Evolutionary conservation across 2,888 invertebrate species (phyloP).

Genomic region (Epiblema foenella): DNA sequence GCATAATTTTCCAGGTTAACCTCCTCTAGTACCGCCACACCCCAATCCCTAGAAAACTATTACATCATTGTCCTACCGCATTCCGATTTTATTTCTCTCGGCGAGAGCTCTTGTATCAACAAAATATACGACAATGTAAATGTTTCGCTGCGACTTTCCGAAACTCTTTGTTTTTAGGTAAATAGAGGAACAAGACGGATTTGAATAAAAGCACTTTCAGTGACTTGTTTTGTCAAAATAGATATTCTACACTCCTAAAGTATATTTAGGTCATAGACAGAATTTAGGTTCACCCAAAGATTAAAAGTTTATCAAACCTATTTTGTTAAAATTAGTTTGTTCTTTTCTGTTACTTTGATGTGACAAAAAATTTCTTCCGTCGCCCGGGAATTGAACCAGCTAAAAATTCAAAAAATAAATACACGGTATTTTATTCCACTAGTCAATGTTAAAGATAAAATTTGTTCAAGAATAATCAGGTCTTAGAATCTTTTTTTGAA

Average conservation of each 20-base stretch:
- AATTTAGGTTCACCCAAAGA: no score
- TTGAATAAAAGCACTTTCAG: constrained; percentile 31
- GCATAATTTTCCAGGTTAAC: constrained; percentile 33
- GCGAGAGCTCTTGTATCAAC: constrained; percentile 45
- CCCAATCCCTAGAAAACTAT: constrained; percentile 68
- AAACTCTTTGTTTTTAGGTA: constrained; percentile 44
- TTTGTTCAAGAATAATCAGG: no score
- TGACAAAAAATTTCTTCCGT: no score
- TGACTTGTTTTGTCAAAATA: constrained; percentile 10
- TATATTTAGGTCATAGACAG: neutral
- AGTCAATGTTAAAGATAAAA: no score
- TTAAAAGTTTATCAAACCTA: no score
- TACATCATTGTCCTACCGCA: constrained; percentile 67
- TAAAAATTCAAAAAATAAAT: no score
- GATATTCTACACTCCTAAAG: neutral
- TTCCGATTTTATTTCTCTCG: constrained; percentile 59
- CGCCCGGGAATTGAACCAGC: no score
- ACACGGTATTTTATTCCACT: no score
- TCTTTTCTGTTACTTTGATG: no score
- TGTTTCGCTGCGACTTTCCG: constrained; percentile 39
- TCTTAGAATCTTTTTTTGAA: no score
- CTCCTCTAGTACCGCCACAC: constrained; percentile 59
- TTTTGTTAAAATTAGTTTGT: no score
- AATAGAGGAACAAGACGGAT: constrained; percentile 37
- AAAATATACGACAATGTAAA: constrained; percentile 44